phyloP scores from a whole-genome alignment of 2,113 vertebrate genomes.

The Zosterops japonicus region DNA sequence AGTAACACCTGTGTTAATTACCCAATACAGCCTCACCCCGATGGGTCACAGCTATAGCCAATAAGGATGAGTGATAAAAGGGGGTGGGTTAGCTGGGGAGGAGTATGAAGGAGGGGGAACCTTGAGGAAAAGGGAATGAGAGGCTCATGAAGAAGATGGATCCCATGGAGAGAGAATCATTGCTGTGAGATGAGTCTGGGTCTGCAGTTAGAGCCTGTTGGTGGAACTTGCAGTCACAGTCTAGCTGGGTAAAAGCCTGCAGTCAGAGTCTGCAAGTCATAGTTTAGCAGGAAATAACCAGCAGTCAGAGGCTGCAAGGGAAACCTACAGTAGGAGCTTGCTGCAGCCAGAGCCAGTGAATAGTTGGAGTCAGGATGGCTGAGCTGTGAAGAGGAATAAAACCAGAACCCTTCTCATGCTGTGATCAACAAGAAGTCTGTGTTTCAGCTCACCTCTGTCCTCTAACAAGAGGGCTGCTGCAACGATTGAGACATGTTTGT shows the following conservation, averaged over 20 bases:
- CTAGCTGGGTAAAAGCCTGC: not conserved
- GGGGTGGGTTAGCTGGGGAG: not conserved
- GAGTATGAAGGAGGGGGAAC: not conserved
- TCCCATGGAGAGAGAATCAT: not conserved
- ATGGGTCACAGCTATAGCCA: not conserved
- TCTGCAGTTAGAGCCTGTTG: not conserved
- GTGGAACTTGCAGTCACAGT: not conserved
- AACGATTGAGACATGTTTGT: not conserved
- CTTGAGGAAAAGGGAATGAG: not conserved
- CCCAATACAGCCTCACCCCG: not conserved
- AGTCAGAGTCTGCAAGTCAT: not conserved
- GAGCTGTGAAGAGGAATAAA: not conserved
- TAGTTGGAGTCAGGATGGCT: not conserved
- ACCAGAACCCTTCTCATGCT: not conserved
- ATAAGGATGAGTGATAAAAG: not conserved
- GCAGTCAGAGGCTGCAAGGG: not conserved
- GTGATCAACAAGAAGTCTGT: not conserved
- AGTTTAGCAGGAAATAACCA: not conserved
- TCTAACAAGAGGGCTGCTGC: not conserved
- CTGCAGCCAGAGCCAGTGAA: not conserved
- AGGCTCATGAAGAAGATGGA: too few relatives aligned
- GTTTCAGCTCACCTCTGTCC: not conserved
- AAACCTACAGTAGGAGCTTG: not conserved
- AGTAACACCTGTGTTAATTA: not conserved
- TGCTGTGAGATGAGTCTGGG: not conserved